Evolutionary conservation across 2,888 invertebrate genomes (phyloP).

Genomic region (Azorinus chamasolen): DNA sequence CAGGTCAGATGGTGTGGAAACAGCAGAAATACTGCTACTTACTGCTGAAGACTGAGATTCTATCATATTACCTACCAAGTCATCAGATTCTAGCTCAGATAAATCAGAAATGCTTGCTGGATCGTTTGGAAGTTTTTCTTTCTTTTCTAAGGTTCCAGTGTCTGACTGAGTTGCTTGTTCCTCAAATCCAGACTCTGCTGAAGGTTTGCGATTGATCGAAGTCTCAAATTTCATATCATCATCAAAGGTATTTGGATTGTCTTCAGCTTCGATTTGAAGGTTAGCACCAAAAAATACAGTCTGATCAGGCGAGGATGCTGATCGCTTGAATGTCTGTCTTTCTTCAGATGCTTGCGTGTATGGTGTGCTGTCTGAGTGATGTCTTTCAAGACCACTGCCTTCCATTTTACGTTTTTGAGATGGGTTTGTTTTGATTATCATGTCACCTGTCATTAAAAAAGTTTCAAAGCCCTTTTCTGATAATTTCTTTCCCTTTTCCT

Average conservation of each 20-base stretch:
- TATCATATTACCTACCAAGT: slow-evolving; percentile 61
- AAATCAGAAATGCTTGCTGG: slow-evolving; percentile 64
- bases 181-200: slow-evolving; percentile 72
- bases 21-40: slow-evolving; percentile 62
- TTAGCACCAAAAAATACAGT: slow-evolving; percentile 54
- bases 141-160: slow-evolving; percentile 67
- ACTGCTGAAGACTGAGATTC: slow-evolving; percentile 66
- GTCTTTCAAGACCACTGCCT: slow-evolving; percentile 63
- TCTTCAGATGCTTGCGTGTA: slow-evolving; percentile 38
- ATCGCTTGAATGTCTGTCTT: slow-evolving; percentile 47
- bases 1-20: slow-evolving; percentile 70
- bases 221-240: slow-evolving; percentile 36
- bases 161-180: slow-evolving; percentile 67
- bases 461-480: slow-evolving; percentile 83
- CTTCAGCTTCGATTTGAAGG: slow-evolving; percentile 32
- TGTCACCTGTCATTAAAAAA: slow-evolving; percentile 99
- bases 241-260: slow-evolving; percentile 27
- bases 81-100: slow-evolving; percentile 61
- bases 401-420: slow-evolving; percentile 85
- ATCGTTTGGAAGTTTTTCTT: slow-evolving; percentile 55
- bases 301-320: slow-evolving; percentile 65
- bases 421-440: slow-evolving; percentile 95
- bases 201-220: slow-evolving; percentile 58
- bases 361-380: slow-evolving; percentile 64
- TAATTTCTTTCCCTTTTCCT: slow-evolving; percentile 42